These are phyloP conservation scores for Prionace glauca DNA, from an alignment of 2,797 vertebrate genomes.

Conservation along the genomic window DNA sequence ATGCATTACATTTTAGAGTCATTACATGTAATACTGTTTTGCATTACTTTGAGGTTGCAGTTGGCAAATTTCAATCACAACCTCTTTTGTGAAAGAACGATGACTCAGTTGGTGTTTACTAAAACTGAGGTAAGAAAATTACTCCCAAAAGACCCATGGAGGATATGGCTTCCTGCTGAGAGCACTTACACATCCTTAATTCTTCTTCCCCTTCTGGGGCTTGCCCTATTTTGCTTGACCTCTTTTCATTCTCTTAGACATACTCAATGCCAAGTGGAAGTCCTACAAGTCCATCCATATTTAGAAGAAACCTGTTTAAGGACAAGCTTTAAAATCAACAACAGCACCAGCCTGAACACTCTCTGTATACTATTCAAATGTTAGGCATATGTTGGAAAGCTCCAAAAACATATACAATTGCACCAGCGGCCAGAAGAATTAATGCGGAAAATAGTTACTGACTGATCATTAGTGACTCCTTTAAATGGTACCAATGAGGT, in stretches of 20 bases:
- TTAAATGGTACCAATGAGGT: neutral
- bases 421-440: neutral
- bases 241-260: neutral
- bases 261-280: neutral
- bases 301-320: neutral
- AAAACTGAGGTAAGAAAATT: neutral
- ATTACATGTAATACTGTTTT: neutral
- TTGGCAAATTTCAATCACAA: neutral
- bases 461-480: neutral
- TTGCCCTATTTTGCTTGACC: neutral
- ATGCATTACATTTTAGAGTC: neutral
- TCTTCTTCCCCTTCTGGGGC: neutral
- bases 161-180: neutral
- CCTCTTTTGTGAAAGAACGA: neutral
- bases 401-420: neutral
- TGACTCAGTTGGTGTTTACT: neutral
- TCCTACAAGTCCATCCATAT: neutral
- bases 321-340: neutral
- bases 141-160: neutral
- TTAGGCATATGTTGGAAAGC: neutral
- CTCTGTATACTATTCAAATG: neutral
- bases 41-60: neutral
- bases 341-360: neutral
- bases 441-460: neutral
- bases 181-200: neutral